Evolutionary conservation across 2,888 invertebrate species (phyloP).

Genomic region (Drosophila neonasuta): DNA sequence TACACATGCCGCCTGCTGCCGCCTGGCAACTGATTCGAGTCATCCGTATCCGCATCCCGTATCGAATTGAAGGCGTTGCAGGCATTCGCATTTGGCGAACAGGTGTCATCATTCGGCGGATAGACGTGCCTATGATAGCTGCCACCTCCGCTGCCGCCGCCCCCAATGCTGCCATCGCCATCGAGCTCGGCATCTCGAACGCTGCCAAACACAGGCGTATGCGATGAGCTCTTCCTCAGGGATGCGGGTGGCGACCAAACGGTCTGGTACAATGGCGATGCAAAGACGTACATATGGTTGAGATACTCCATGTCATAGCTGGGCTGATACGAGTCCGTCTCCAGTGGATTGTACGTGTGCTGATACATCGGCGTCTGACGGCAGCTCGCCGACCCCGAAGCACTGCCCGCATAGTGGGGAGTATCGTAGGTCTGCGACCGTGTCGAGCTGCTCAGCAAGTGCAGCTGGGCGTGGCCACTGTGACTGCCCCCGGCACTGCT

Average conservation of each 20-base stretch:
- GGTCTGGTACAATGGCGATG: slow-evolving; percentile 82
- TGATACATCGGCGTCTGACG: slow-evolving; percentile 82
- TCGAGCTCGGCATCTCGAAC: slow-evolving; percentile 81
- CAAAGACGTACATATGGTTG: slow-evolving; percentile 82
- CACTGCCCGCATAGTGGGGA: slow-evolving; percentile 77
- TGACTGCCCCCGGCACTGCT: slow-evolving; percentile 67
- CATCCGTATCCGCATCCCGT: slow-evolving; percentile 81
- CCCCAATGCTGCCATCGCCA: slow-evolving; percentile 73
- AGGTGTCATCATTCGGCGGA: slow-evolving; percentile 81
- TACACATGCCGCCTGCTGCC: slow-evolving; percentile 79
- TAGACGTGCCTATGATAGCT: slow-evolving; percentile 81
- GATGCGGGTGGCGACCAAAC: slow-evolving; percentile 82
- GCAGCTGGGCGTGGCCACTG: slow-evolving; percentile 60
- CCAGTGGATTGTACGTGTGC: slow-evolving; percentile 82
- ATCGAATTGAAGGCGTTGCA: slow-evolving; percentile 81
- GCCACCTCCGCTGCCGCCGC: slow-evolving; percentile 67
- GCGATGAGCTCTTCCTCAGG: slow-evolving; percentile 80
- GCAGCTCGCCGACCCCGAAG: slow-evolving; percentile 81
- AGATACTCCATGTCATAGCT: slow-evolving; percentile 82
- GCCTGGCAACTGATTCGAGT: slow-evolving; percentile 79
- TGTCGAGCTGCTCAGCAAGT: slow-evolving; percentile 75
- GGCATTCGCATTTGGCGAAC: slow-evolving; percentile 81
- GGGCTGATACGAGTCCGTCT: slow-evolving; percentile 82
- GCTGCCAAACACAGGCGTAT: slow-evolving; percentile 81
- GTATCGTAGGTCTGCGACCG: slow-evolving; percentile 80